A percentile compares a stretch with the other conserved stretches of the same genome.
Evolutionary conservation across 2,113 vertebrate species (phyloP).

Genomic region (Hiodon alosoides): DNA sequence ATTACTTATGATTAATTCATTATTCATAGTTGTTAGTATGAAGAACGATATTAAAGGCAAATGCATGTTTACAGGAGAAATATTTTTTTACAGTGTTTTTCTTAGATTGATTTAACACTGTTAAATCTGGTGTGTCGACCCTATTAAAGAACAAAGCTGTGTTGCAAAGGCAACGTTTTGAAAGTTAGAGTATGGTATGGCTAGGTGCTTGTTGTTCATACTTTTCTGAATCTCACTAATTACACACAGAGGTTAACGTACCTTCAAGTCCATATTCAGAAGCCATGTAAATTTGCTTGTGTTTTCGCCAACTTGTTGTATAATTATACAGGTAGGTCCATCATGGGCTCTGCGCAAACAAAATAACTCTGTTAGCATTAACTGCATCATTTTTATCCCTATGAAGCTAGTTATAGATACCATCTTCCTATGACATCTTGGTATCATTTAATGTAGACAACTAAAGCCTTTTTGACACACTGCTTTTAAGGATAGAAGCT

Average conservation of each 20-base stretch:
- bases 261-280: conserved; percentile 73
- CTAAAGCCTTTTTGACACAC: neutral
- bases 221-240: neutral
- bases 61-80: neutral
- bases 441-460: neutral
- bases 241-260: conserved; percentile 21
- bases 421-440: neutral
- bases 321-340: conserved; percentile 68
- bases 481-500: neutral
- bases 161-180: too few relatives aligned
- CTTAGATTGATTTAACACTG: neutral
- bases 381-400: neutral
- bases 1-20: too few relatives aligned
- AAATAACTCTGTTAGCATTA: neutral
- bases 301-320: conserved; percentile 45
- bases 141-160: neutral
- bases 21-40: too few relatives aligned
- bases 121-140: neutral
- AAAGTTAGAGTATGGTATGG: neutral
- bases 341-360: conserved; percentile 60
- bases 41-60: neutral
- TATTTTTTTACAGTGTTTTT: neutral
- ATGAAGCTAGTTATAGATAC: neutral
- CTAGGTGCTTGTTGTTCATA: neutral
- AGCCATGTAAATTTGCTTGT: conserved; percentile 68